Evolutionary conservation across 2,888 invertebrate species (phyloP), one percentile per base, ranked within the genome.

Genomic region (Sminthurinus aureus): DNA sequence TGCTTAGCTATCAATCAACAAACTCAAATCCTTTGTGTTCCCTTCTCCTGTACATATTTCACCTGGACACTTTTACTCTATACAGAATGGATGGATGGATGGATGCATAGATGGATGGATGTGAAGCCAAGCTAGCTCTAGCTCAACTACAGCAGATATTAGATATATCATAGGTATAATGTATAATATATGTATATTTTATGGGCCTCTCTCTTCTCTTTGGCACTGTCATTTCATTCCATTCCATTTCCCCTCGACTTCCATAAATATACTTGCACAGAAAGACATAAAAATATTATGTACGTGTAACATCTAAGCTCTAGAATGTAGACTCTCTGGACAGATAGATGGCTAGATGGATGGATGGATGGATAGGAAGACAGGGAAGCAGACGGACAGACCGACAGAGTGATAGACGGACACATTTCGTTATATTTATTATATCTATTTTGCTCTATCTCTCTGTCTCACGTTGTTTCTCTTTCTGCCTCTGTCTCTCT

Each of bases 1-100:
- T 87, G 87, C 87, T 71, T 85, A 87, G 85, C 86, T 84, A 88
- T 88, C 88, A 87, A 87, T 88, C 88, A 78, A 77, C 69, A 24
- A 79, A 83, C 78, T 78, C 83, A 83, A 83, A 83, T 83, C 83
- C 83, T 83, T 82, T 83, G 82, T 83, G 83, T 73, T 83, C 73
- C 38, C 38, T 77, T 50, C 83, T 51, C 69, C 83, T 79, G 73
- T 38, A 83, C 88, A 88, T 88, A 88, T 88, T 88, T 88, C 87
- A 87, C 86, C 86, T 85, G 86, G 85, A 85, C 84, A 84, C 71
- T 84, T 85, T 85, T 80, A 75, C 83, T 76, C 69, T 79, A 73
- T 74, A 73, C 52, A 79, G 67, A 13, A 24, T 38, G n/a, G 69
- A 20, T 9, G 69, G 13, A 20, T n/a, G 66, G 66, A 3, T n/a